A percentile compares a stretch with the other conserved stretches of the same genome.
These are phyloP conservation scores for Zeuzera pyrina DNA, from an alignment of 2,888 invertebrate species.

Conservation along the genomic window DNA sequence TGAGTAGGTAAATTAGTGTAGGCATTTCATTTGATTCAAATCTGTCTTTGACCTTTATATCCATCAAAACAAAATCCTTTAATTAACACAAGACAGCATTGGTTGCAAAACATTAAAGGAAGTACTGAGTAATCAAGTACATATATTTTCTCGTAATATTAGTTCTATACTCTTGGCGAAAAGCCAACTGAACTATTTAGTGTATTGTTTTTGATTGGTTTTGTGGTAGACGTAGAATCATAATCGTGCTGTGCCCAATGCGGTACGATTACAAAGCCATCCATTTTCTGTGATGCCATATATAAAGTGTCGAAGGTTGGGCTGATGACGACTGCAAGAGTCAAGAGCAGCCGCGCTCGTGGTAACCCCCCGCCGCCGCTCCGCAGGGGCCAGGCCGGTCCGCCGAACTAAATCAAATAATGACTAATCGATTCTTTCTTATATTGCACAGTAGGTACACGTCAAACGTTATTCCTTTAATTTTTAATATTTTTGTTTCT, in stretches of 20 bases:
- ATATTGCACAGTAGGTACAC: conserved; percentile 74
- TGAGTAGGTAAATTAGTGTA: conserved; percentile 44
- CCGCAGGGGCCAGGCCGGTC: conserved; percentile 54
- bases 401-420: conserved; percentile 73
- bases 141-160: no score
- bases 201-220: no score
- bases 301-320: conserved; percentile 64
- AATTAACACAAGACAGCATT: no score
- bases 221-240: no score
- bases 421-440: conserved; percentile 71
- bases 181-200: no score
- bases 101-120: no score
- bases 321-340: conserved; percentile 57
- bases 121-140: no score
- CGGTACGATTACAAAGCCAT: conserved; percentile 28
- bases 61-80: not conserved
- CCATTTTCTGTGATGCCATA: conserved; percentile 43
- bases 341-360: conserved; percentile 47
- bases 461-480: conserved; percentile 69
- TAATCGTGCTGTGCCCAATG: conserved; percentile 3
- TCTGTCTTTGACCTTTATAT: conserved; percentile 5
- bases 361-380: conserved; percentile 58
- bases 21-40: conserved; percentile 39
- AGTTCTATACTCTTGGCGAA: no score
- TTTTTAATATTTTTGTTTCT: conserved; percentile 59